These are phyloP conservation scores for Caenorhabditis doughertyi DNA, from an alignment of 2,888 invertebrate genomes.

Conservation along the genomic window DNA sequence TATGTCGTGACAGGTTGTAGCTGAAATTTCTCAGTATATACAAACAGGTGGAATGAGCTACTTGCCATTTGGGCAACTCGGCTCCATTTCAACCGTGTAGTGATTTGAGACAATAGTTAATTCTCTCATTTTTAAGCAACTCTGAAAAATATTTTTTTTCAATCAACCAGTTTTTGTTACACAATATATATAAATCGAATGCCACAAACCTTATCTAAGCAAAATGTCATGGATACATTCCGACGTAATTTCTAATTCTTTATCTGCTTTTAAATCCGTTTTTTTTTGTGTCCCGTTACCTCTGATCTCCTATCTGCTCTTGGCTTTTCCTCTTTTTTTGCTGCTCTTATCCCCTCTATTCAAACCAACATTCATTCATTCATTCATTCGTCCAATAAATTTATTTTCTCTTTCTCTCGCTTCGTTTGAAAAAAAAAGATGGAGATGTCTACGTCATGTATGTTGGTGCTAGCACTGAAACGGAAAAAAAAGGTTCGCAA, in stretches of 20 bases:
- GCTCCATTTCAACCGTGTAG: no score
- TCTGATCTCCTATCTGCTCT: background rate
- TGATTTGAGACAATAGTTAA: no score
- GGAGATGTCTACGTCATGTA: slow-evolving; percentile 29
- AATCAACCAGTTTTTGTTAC: no score
- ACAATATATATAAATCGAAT: background rate
- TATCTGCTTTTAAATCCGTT: slow-evolving; percentile 7
- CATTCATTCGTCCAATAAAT: slow-evolving; percentile 41
- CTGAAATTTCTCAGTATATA: no score
- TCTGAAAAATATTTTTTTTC: no score
- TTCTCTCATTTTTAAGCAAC: no score
- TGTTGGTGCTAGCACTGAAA: slow-evolving; percentile 19
- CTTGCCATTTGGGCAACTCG: no score
- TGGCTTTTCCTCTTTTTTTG: slow-evolving; percentile 5
- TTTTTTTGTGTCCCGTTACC: background rate
- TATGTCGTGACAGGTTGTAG: no score
- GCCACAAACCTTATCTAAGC: no score
- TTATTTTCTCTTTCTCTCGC: slow-evolving; percentile 32
- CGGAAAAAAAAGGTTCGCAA: slow-evolving; percentile 12
- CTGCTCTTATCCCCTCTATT: slow-evolving; percentile 19
- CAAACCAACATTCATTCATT: slow-evolving; percentile 47
- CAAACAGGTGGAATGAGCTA: no score
- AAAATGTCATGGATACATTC: background rate
- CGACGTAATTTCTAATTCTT: background rate
- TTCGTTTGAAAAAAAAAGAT: slow-evolving; percentile 11